phyloP scores from a whole-genome alignment of 2,113 vertebrate species.

The Takifugu flavidus region DNA sequence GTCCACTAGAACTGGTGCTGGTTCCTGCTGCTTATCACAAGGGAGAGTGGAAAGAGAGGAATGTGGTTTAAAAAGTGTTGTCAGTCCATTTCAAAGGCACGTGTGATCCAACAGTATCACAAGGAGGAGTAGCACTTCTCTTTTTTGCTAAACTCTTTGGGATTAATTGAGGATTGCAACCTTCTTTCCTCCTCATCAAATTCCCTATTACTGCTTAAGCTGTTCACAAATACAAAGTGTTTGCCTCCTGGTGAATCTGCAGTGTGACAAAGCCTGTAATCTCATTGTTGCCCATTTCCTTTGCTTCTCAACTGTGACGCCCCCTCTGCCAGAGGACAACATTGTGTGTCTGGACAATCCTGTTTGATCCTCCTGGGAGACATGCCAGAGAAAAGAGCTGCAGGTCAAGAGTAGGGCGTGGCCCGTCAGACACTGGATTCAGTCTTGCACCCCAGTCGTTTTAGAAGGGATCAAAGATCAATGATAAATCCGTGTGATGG shows the following conservation, averaged over 20 bases:
- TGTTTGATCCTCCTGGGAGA: constrained; percentile 24
- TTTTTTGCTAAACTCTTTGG: constrained; percentile 4
- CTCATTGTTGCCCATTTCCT: constrained; percentile 31
- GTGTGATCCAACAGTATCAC: constrained; percentile 29
- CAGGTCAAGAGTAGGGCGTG: constrained; percentile 23
- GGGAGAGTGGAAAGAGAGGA: constrained; percentile 17
- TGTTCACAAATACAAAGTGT: constrained; percentile 32
- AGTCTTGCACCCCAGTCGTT: constrained; percentile 7
- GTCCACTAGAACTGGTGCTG: constrained; percentile 51
- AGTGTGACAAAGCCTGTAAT: constrained; percentile 51
- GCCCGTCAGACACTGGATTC: constrained; percentile 11
- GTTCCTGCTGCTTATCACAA: constrained; percentile 27
- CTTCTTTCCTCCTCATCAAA: constrained; percentile 22
- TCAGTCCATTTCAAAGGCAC: constrained; percentile 27
- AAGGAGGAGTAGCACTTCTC: constrained; percentile 7
- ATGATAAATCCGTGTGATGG: constrained; percentile 4
- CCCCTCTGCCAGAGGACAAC: constrained; percentile 44
- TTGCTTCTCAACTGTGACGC: constrained; percentile 27
- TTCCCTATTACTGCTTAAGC: constrained; percentile 16
- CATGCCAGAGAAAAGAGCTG: constrained; percentile 18
- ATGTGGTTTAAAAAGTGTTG: constrained; percentile 30
- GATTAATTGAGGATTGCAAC: constrained; percentile 23
- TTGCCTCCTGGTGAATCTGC: constrained; percentile 32
- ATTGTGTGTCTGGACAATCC: constrained; percentile 47
- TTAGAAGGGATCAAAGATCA: constrained; percentile 19